These are phyloP conservation scores for Anastrepha ludens DNA, from an alignment of 1,140 invertebrate genomes.

Conservation along the genomic window DNA sequence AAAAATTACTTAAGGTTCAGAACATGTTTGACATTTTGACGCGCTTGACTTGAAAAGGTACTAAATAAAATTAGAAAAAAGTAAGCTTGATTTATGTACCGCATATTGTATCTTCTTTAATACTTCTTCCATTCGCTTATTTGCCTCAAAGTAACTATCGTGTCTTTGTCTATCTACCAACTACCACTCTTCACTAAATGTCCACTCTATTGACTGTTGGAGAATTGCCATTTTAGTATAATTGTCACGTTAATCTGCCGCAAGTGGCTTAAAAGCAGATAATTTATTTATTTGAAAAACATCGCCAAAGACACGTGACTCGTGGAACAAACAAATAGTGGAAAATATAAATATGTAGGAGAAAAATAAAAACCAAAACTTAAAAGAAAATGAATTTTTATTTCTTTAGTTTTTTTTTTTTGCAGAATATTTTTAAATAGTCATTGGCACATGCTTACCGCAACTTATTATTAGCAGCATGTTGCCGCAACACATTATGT, in stretches of 20 bases:
- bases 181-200: not conserved
- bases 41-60: not conserved
- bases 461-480: not conserved
- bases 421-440: not conserved
- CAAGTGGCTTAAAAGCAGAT: not conserved
- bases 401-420: not conserved
- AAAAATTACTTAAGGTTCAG: not conserved
- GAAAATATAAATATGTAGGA: not conserved
- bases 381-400: not conserved
- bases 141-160: not conserved
- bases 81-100: not conserved
- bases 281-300: not conserved
- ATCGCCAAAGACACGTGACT: not conserved
- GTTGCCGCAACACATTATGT: conserved; percentile 16
- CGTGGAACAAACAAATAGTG: not conserved
- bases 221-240: not conserved
- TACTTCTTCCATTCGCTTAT: too few species aligned
- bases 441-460: not conserved
- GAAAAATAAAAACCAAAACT: not conserved
- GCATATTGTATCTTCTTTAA: not conserved
- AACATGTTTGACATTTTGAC: conserved; percentile 12
- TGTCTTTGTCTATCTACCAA: not conserved
- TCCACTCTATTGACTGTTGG: not conserved
- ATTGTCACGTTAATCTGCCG: conserved; percentile 34
- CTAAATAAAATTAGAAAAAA: not conserved